phyloP scores from a whole-genome alignment of 2,113 vertebrate genomes.

The Nothoprocta pentlandii region DNA sequence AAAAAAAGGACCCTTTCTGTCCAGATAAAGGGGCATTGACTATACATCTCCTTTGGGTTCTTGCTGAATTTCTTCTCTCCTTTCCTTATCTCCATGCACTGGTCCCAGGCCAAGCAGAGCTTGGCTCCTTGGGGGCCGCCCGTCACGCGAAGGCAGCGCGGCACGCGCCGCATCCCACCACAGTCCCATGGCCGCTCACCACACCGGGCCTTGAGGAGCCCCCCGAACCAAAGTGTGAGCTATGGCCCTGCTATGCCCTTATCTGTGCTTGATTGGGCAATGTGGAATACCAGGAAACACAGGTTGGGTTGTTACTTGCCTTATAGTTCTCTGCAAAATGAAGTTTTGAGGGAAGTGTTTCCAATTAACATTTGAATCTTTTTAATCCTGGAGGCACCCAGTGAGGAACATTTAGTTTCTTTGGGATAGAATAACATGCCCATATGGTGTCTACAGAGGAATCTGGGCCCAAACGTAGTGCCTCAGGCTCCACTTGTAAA shows the following conservation, averaged over 20 bases:
- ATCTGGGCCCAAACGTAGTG: neutral
- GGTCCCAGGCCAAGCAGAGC: neutral
- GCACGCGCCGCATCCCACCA: too few relatives aligned
- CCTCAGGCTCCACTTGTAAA: neutral
- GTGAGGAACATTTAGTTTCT: neutral
- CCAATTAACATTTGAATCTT: neutral
- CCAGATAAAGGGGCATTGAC: constrained; percentile 12
- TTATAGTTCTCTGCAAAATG: neutral
- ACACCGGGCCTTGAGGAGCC: neutral
- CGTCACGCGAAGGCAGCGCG: too few relatives aligned
- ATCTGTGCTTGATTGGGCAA: neutral
- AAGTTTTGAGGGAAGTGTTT: neutral
- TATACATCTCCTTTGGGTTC: constrained; percentile 22
- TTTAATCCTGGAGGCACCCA: neutral
- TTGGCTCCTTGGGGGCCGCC: neutral
- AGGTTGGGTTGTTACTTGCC: neutral
- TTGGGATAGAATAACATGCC: neutral
- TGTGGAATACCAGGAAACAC: neutral
- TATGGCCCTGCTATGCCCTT: neutral
- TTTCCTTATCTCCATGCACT: constrained; percentile 26
- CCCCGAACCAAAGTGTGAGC: neutral
- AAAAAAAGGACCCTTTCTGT: neutral
- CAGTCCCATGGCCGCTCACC: too few relatives aligned
- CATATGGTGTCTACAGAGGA: neutral
- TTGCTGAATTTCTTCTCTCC: constrained; percentile 43